Evolutionary conservation across 2,113 vertebrate genomes (phyloP), one percentile per base, ranked within the genome.

Genomic region (Loxodonta africana): DNA sequence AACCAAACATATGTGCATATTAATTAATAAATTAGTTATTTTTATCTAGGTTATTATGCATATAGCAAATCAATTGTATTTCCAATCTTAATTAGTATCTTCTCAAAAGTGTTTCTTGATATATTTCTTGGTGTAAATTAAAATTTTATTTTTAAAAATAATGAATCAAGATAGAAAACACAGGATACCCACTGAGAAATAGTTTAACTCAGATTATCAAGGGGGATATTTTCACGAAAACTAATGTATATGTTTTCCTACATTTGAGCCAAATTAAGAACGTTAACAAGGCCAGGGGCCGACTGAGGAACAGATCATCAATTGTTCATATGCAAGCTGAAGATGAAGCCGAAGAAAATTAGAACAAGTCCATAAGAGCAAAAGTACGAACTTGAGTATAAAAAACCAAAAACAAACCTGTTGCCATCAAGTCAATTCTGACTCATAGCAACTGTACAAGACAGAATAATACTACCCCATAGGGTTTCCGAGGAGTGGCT

Each of bases 131-230:
- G 5, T 83, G 41, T 6, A 83, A 89, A 81, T 84, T 23, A 53
- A 80, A 65, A 62, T 88, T 73, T 88, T 80, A 89, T 51, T 88
- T 97, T 94, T 83, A 8, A 23, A 28, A 87, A 90, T 71, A 93
- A 82, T 88, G 5, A 93, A 90, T 74, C 11, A 63, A 89, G 21
- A 48, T 83, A 82, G 1, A 76, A 33, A 83, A 93, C 62, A 71
- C 1, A 76, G 33, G 83, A 0, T 2, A 90, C 1, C 48, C 25
- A 91, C 8, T 63, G 25, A 95, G 33, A 87, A 86, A 87, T 53
- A 87, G 3, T 65, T 92, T 92, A 90, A 90, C 23, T 91, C 11
- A 62, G 18, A 17, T 94, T 93, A 28, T 14, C 6, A 21, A 81
- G 2, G 71, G 37, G 6, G 60, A 89, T 33, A 73, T 7, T 82